These are phyloP conservation scores for Meloidogyne chitwoodi DNA, from an alignment of 1,140 invertebrate species.

Conservation along the genomic window DNA sequence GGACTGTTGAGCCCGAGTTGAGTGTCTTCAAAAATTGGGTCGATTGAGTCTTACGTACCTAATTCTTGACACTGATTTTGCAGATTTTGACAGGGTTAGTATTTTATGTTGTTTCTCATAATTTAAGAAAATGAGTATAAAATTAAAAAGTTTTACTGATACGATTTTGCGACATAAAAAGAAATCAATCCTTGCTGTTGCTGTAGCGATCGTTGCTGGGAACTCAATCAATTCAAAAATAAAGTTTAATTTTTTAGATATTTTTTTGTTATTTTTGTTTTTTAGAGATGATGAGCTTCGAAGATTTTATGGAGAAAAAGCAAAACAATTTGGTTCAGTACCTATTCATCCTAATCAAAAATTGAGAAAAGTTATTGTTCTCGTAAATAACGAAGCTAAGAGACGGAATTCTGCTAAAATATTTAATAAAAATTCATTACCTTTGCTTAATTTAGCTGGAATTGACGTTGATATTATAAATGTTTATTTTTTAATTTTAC, in stretches of 20 bases:
- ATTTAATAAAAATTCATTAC: conserved; percentile 38
- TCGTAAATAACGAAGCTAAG: conserved; percentile 30
- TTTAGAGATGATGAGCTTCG: conserved; percentile 34
- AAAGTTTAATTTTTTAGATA: not conserved
- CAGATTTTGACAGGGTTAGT: no score
- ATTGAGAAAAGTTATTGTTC: conserved; percentile 28
- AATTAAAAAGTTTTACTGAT: not conserved
- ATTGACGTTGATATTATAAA: conserved; percentile 35
- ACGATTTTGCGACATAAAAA: conserved; percentile 35
- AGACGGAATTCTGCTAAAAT: conserved; percentile 13
- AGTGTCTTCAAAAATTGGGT: no score
- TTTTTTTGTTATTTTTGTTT: conserved; percentile 5
- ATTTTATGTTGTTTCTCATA: no score
- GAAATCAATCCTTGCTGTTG: conserved; percentile 32
- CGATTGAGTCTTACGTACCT: no score
- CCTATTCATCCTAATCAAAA: conserved; percentile 8
- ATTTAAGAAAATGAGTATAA: not conserved
- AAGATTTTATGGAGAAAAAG: conserved; percentile 26
- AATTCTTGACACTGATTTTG: no score
- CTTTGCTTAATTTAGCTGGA: conserved; percentile 34
- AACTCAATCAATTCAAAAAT: conserved; percentile 3
- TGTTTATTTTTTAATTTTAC: not conserved
- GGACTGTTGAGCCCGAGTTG: no score
- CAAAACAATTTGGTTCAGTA: conserved; percentile 21
- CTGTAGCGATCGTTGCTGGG: conserved; percentile 4